phyloP scores from a whole-genome alignment of 2,888 invertebrate species.

The Microctonus hyperodae region DNA sequence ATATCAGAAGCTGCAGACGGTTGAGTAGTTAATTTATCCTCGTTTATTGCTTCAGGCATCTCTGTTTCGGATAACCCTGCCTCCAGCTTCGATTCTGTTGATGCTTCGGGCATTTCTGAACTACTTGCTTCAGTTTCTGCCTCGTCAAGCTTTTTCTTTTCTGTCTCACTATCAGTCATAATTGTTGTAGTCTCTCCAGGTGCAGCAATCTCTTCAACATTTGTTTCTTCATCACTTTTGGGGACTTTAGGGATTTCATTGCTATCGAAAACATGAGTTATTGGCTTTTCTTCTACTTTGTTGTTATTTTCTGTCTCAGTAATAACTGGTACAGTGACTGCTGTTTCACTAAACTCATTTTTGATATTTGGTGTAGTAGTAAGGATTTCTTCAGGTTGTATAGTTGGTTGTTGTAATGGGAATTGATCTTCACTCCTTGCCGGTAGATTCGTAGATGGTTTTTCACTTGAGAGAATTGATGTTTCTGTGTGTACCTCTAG shows the following conservation, averaged over 20 bases:
- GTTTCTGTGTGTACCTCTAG: constrained; percentile 20
- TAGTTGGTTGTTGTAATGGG: constrained; percentile 1
- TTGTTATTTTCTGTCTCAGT: constrained; percentile 7
- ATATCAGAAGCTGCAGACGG: constrained; percentile 22
- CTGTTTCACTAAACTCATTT: constrained; percentile 4
- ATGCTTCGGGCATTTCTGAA: constrained; percentile 21
- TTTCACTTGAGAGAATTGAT: constrained; percentile 4
- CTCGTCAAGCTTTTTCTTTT: constrained; percentile 34
- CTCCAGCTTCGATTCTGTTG: constrained; percentile 14
- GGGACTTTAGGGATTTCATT: constrained; percentile 24
- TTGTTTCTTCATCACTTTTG: constrained; percentile 26
- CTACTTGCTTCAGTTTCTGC: constrained; percentile 5
- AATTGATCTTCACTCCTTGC: constrained; percentile 29
- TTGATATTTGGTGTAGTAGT: constrained; percentile 5
- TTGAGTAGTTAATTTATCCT: constrained; percentile 24
- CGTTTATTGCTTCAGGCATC: constrained; percentile 12
- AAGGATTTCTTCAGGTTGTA: constrained; percentile 21
- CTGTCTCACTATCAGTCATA: constrained; percentile 9
- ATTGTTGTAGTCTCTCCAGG: constrained; percentile 23
- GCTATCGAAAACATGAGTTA: constrained; percentile 26
- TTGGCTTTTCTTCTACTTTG: constrained; percentile 27
- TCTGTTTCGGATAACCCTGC: constrained; percentile 29
- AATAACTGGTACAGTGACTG: constrained; percentile 10
- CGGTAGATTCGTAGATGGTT: constrained; percentile 21
- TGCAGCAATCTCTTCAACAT: constrained; percentile 22